Evolutionary conservation across 2,113 vertebrate genomes (phyloP).

Genomic region (Lonchura striata): DNA sequence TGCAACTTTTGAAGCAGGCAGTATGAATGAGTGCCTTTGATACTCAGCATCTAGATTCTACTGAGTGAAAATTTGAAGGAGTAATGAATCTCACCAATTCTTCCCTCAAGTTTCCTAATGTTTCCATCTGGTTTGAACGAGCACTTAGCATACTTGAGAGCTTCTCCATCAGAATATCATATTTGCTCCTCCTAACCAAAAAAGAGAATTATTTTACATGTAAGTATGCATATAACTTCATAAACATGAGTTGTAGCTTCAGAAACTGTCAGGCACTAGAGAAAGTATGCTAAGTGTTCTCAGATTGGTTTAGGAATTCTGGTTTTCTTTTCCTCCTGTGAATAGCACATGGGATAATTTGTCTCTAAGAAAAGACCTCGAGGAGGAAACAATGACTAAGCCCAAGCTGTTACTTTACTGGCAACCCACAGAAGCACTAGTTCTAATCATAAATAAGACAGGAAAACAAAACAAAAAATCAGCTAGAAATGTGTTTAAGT

Average conservation of each 20-base stretch:
- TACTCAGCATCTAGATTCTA: neutral
- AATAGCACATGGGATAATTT: neutral
- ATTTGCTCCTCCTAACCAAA: constrained; percentile 85
- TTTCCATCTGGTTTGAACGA: constrained; percentile 73
- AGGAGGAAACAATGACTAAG: neutral
- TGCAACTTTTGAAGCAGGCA: neutral
- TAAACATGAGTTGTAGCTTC: neutral
- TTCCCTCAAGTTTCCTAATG: constrained; percentile 77
- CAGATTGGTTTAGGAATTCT: neutral
- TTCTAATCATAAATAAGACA: neutral
- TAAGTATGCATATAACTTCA: neutral
- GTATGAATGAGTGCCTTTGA: neutral
- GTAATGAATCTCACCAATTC: constrained; percentile 80
- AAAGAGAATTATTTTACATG: neutral
- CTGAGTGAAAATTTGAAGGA: neutral
- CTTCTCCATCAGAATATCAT: constrained; percentile 91
- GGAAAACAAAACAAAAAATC: neutral
- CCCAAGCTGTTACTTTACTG: neutral
- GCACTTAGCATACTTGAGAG: constrained; percentile 80
- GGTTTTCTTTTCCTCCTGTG: neutral
- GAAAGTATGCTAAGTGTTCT: neutral
- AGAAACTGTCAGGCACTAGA: neutral
- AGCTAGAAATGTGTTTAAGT: neutral
- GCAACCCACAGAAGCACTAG: neutral
- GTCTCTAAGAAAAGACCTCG: neutral